A percentile compares a stretch with the other conserved stretches of the same genome.
Evolutionary conservation across 2,888 invertebrate species (phyloP).

Genomic region (Nycteola revayana): DNA sequence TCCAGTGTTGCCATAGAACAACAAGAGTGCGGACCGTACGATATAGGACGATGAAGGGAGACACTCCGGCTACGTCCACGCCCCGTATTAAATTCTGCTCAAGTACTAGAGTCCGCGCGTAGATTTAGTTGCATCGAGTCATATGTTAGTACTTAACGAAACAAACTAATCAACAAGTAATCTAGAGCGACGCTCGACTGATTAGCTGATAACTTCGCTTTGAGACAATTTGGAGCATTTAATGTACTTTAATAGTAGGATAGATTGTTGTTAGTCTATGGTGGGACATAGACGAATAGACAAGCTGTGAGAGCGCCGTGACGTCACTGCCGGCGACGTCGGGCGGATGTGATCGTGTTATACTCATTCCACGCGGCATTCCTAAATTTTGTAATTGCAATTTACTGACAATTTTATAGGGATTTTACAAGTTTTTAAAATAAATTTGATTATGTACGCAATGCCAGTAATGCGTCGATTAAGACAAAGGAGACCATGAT

Average conservation of each 20-base stretch:
- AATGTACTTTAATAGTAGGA: slow-evolving; percentile 23
- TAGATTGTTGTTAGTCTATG: slow-evolving; percentile 27
- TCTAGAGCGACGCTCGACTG: slow-evolving; percentile 34
- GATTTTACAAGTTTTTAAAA: slow-evolving; percentile 21
- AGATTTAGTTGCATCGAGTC: slow-evolving; percentile 37
- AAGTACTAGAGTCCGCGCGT: slow-evolving; percentile 28
- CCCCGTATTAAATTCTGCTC: slow-evolving; percentile 30
- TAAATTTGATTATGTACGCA: slow-evolving; percentile 7
- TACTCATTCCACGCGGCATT: slow-evolving; percentile 50
- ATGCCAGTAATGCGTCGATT: slow-evolving; percentile 10
- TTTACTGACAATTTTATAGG: slow-evolving; percentile 38
- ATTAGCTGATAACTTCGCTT: slow-evolving; percentile 38
- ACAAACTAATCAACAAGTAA: slow-evolving; percentile 9
- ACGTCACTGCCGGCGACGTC: neutral
- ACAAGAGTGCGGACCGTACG: too few relatives aligned
- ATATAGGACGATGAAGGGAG: too few relatives aligned
- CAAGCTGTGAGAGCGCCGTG: slow-evolving; percentile 3
- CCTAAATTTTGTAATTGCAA: slow-evolving; percentile 41
- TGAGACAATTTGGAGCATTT: slow-evolving; percentile 36
- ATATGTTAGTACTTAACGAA: slow-evolving; percentile 32
- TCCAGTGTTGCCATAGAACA: too few relatives aligned
- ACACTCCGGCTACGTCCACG: too few relatives aligned
- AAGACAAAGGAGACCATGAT: slow-evolving; percentile 2
- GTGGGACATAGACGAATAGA: slow-evolving; percentile 25
- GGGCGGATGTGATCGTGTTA: slow-evolving; percentile 15